phyloP scores from a whole-genome alignment of 2,113 vertebrate genomes.

The Echinops telfairi region DNA sequence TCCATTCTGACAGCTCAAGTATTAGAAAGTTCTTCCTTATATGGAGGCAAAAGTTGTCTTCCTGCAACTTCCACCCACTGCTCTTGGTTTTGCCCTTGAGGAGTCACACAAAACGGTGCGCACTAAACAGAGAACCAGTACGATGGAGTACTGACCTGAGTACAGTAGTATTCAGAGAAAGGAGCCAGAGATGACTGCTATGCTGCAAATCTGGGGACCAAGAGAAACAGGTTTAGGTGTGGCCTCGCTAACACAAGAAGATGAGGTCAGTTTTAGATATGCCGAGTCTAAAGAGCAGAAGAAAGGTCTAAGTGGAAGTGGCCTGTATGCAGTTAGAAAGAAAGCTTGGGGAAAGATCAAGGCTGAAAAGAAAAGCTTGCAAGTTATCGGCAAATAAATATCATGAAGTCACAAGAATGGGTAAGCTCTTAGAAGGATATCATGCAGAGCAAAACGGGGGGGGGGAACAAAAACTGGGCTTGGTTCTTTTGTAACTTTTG shows the following conservation, averaged over 20 bases:
- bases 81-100: constrained; percentile 56
- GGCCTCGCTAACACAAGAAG: constrained; percentile 43
- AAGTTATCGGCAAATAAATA: constrained; percentile 50
- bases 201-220: constrained; percentile 18
- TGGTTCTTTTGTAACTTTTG: constrained; percentile 62
- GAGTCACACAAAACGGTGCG: constrained; percentile 67
- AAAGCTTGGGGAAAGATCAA: constrained; percentile 53
- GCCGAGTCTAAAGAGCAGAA: constrained; percentile 55
- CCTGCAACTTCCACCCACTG: constrained; percentile 74
- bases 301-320: constrained; percentile 57
- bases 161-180: constrained; percentile 52
- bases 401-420: constrained; percentile 38
- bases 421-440: constrained; percentile 10
- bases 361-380: constrained; percentile 24
- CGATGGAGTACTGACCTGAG: constrained; percentile 50
- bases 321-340: constrained; percentile 59
- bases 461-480: background rate
- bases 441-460: constrained; percentile 30
- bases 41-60: constrained; percentile 74
- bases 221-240: constrained; percentile 27
- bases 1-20: constrained; percentile 60
- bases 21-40: constrained; percentile 79
- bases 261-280: constrained; percentile 47
- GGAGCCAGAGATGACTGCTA: constrained; percentile 22
- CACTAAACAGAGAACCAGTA: constrained; percentile 72